phyloP scores from a whole-genome alignment of 2,113 vertebrate species.

The Trematocara stigmaticum region DNA sequence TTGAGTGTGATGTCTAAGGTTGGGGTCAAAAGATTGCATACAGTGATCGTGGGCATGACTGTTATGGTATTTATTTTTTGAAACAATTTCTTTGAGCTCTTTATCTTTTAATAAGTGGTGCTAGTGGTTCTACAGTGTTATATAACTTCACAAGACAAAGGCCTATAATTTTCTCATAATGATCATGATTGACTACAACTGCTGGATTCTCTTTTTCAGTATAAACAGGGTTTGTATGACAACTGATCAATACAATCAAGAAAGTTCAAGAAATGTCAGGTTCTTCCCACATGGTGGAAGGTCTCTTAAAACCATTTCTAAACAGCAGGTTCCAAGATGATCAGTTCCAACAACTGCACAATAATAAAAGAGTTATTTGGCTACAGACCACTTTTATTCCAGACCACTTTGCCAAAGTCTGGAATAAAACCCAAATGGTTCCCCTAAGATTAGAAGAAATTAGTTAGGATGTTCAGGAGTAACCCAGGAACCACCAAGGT shows the following conservation, averaged over 20 bases:
- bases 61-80: not conserved
- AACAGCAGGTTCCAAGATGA: not conserved
- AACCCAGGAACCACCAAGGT: not conserved
- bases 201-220: not conserved
- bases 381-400: not conserved
- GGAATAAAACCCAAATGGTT: not conserved
- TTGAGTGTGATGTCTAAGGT: not conserved
- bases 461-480: not conserved
- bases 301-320: not conserved
- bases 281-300: not conserved
- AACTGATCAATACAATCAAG: not conserved
- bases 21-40: not conserved
- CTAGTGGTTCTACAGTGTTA: not conserved
- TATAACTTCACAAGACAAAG: not conserved
- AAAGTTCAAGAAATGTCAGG: not conserved
- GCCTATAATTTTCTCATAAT: not conserved
- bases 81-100: not conserved
- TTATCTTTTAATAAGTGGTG: not conserved
- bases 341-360: not conserved
- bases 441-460: not conserved
- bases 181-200: not conserved
- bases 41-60: not conserved
- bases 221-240: not conserved
- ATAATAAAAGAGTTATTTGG: not conserved
- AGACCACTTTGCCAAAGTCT: not conserved